Percentiles rank a stretch among this genome's conserved stretches.
Conservation (phyloP, 2,113 vertebrate species). For the Saccopteryx bilineata region DNA sequence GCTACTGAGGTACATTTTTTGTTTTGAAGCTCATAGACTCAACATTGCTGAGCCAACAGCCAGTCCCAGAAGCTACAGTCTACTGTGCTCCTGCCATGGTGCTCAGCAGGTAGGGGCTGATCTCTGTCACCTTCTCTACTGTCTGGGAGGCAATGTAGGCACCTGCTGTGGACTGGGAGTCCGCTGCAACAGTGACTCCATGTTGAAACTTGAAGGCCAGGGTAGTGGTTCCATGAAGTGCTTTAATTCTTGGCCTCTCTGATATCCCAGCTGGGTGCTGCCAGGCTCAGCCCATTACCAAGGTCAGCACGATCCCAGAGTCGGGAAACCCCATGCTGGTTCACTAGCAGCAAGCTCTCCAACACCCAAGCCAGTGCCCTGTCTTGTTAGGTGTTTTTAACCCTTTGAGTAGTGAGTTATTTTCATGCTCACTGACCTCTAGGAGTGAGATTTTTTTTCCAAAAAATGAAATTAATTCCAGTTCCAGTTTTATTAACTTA, state of each 20-base stretch:
- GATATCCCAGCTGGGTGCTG: slow-evolving; percentile 75
- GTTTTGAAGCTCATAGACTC: slow-evolving; percentile 95
- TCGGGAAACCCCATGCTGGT: slow-evolving; percentile 89
- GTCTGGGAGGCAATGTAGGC: slow-evolving; percentile 95
- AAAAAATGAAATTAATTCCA: too few species aligned
- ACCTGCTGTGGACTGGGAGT: slow-evolving; percentile 94
- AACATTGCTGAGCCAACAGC: slow-evolving; percentile 93
- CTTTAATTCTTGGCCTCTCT: slow-evolving; percentile 91
- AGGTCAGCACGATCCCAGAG: slow-evolving; percentile 80
- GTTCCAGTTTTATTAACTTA: too few species aligned
- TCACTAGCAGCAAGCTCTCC: slow-evolving; percentile 74
- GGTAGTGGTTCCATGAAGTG: slow-evolving; percentile 94
- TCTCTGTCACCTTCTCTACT: slow-evolving; percentile 96
- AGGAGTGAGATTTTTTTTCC: too few species aligned
- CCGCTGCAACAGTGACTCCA: slow-evolving; percentile 94
- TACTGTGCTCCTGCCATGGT: slow-evolving; percentile 95
- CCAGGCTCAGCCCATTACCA: slow-evolving; percentile 76
- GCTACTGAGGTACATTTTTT: slow-evolving; percentile 96
- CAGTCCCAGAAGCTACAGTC: slow-evolving; percentile 97
- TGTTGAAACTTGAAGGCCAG: slow-evolving; percentile 94
- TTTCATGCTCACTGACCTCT: too few species aligned
- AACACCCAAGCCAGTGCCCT: slow-evolving; percentile 93
- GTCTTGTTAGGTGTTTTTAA: slow-evolving; percentile 72
- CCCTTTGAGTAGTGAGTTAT: too few species aligned
- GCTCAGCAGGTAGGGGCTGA: slow-evolving; percentile 94